Base-by-base conservation (phyloP, 2,113 vertebrate species). In the Polypterus bichir region DNA sequence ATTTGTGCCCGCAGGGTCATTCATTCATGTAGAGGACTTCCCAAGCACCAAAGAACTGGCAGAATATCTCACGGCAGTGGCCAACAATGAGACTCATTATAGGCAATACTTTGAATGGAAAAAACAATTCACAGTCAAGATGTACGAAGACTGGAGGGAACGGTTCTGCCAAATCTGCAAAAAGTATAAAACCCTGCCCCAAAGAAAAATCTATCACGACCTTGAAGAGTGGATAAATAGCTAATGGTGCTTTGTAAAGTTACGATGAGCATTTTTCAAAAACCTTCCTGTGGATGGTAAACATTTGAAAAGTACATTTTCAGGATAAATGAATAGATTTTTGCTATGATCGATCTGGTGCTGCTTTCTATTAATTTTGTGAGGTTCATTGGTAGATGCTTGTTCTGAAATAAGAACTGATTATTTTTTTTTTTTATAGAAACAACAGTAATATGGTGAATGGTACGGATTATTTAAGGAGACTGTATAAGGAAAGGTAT, bases 1-100 rank as follows among this genome's bases (percentile, higher is more conserved):
- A 5, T 85, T 97, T 0, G 60, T 79, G 3, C 92, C 93, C 0
- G 66, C 82, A 0, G 69, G 86, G 1, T 89, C 93, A 45, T 97
- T 97, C 54, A 88, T 98, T 54, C 95, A 97, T 0, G 75, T 95
- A 0, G 77, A 94, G 0, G 88, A 96, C 63, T 98, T 98, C 51
- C 0, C 63, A 1, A 90, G 93, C 0, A 11, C 75, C 4, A 73
- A 65, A 0, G 83, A 88, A 10, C 76, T 98, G 61, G 90, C 80
- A 0, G n/a, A 44, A 1, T 89, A 85, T 70, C 76, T 98, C 2
- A 54, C 54, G 4, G 46, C 75, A 54, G 71, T 97, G 58, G 69
- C 69, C 7, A 5, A 55, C 5, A 87, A 91, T 27, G 60, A 73
- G 7, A 79, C 78, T 53, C 69, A 11, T 7, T 98, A 98, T 49